Evolutionary conservation across 2,113 vertebrate genomes (phyloP).

Genomic region (Dasypus novemcinctus): DNA sequence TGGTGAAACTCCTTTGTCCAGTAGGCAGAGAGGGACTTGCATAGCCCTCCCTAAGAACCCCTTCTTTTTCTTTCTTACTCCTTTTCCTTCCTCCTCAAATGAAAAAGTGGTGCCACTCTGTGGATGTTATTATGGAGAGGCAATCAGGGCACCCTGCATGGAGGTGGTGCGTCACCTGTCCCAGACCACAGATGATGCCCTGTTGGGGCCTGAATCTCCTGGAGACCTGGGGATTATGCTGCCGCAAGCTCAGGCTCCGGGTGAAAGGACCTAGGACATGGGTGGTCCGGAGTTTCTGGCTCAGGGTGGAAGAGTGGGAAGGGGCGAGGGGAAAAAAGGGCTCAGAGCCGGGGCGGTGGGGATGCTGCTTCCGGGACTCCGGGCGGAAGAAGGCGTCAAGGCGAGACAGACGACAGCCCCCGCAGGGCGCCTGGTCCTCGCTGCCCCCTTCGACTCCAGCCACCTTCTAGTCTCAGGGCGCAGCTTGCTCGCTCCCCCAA

Average conservation of each 20-base stretch:
- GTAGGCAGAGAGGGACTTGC: not conserved
- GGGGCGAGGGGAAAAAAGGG: not conserved
- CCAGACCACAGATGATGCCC: not conserved
- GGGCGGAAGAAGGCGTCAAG: slow-evolving; percentile 53
- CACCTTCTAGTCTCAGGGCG: too few relatives aligned
- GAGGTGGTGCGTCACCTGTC: not conserved
- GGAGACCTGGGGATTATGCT: not conserved
- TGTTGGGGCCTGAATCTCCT: not conserved
- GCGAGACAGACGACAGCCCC: slow-evolving; percentile 83
- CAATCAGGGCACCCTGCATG: not conserved
- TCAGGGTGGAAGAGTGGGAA: not conserved
- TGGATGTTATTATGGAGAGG: fast-evolving
- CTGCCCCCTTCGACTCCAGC: slow-evolving; percentile 80
- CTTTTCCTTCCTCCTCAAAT: not conserved
- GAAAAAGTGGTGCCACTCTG: not conserved
- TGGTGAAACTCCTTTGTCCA: not conserved
- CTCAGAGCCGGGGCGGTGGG: fast-evolving
- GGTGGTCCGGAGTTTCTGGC: not conserved
- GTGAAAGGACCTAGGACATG: not conserved
- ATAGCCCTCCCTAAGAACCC: not conserved
- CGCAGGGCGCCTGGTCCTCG: slow-evolving; percentile 79
- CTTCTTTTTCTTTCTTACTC: not conserved
- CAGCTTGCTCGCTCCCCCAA: slow-evolving; percentile 79
- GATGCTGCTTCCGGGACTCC: not conserved
- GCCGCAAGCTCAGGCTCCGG: not conserved